Evolutionary conservation across 2,797 vertebrate genomes (phyloP), one percentile per base, ranked within the genome.

Genomic region (Labroides dimidiatus): DNA sequence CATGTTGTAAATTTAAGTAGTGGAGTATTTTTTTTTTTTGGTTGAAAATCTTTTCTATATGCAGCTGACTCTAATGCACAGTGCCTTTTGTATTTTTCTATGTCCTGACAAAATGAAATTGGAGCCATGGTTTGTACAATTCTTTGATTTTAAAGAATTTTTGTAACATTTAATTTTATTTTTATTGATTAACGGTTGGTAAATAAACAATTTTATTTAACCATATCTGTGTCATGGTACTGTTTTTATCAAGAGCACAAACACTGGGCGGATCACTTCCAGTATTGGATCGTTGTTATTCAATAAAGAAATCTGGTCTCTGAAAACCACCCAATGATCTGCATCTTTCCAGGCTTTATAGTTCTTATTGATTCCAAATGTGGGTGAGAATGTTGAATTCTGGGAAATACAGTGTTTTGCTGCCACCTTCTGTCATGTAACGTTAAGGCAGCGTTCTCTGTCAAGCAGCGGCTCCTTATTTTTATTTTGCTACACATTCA

Each of bases 51-150:
- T 86, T 84, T 78, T 75, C 24, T 84, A 84, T 54, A 77, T 77
- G 73, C 80, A 80, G 67, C 85, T 76, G 72, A 86, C 71, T 69
- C 69, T 78, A 78, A 84, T 90, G 78, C 89, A 80, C 84, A 91
- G 94, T 95, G 94, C 94, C 94, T 95, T 91, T 94, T 92, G 80
- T 92, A 90, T 87, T 94, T 94, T 94, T 94, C 78, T 94, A 93
- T 87, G 82, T 90, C 23, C 54, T 87, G 73, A 84, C 53, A 41
- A 78, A 65, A 63, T 72, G 68, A 69, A 82, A 87, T 75, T 81
- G 64, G 77, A 89, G 81, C 82, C 79, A 82, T 88, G 70, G 73
- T 93, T 91, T 93, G 89, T 93, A 92, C 78, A 91, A 87, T 82
- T 84, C 10, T 80, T 84, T 85, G 63, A 82, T 89, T 91, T 90